phyloP scores from a whole-genome alignment of 2,797 vertebrate species.

The Halcyon chelicuti region DNA sequence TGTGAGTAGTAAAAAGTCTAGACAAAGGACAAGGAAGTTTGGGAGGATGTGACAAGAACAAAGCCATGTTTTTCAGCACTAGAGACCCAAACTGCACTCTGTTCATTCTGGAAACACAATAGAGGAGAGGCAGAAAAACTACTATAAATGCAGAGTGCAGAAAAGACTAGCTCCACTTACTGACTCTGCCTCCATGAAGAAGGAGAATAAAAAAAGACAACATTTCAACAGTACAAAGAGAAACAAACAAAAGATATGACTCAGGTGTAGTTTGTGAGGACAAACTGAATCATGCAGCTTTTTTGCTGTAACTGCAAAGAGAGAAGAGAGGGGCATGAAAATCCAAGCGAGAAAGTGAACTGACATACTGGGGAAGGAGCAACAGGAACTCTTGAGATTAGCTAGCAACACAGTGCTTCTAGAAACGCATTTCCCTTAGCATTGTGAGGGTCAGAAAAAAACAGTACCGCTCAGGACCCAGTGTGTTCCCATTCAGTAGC shows the following conservation, averaged over 20 bases:
- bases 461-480: fast-evolving
- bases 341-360: background rate
- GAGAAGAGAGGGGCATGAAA: background rate
- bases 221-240: background rate
- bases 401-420: background rate
- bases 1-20: background rate
- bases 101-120: background rate
- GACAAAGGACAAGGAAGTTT: background rate
- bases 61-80: background rate
- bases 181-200: background rate
- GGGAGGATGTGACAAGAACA: background rate
- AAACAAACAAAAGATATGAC: background rate
- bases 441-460: fast-evolving
- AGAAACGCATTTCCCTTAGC: background rate
- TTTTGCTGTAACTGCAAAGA: background rate
- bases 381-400: background rate
- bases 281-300: background rate
- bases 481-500: background rate
- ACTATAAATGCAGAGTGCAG: background rate
- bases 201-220: background rate
- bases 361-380: background rate
- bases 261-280: background rate
- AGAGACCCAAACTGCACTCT: background rate
- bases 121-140: background rate
- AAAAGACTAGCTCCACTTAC: background rate